phyloP scores from a whole-genome alignment of 1,140 invertebrate genomes.

The Ips nitidus region DNA sequence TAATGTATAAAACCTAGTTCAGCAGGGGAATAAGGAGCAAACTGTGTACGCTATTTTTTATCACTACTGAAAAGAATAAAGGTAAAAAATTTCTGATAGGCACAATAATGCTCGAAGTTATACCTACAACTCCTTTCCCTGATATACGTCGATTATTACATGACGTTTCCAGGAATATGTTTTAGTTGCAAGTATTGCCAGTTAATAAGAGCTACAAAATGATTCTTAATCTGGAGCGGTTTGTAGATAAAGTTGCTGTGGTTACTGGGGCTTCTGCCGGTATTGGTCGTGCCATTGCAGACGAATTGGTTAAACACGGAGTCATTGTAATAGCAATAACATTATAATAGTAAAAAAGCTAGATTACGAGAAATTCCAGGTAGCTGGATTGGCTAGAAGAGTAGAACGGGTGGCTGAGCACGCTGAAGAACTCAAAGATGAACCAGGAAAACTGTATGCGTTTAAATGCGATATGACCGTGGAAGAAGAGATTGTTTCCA shows the following conservation, averaged over 20 bases:
- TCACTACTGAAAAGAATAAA: no score
- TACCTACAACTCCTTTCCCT: no score
- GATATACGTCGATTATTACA: no score
- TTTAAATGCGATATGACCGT: slow-evolving; percentile 63
- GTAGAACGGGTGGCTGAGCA: slow-evolving; percentile 66
- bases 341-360: slow-evolving; percentile 5
- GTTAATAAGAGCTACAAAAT: neutral
- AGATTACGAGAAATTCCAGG: slow-evolving; percentile 41
- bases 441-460: slow-evolving; percentile 63
- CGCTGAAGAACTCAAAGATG: slow-evolving; percentile 65
- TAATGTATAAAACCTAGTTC: no score
- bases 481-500: slow-evolving; percentile 62
- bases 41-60: no score
- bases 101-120: no score
- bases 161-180: no score
- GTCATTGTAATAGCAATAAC: slow-evolving; percentile 10
- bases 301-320: slow-evolving; percentile 23
- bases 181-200: neutral
- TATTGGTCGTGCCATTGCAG: slow-evolving; percentile 14
- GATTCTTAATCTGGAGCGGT: slow-evolving; percentile 7
- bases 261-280: slow-evolving; percentile 19
- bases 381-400: slow-evolving; percentile 70
- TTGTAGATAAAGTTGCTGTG: slow-evolving; percentile 22
- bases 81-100: no score
- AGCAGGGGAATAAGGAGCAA: no score